Percentiles rank a stretch among this genome's conserved stretches.
Conservation (phyloP, 2,888 invertebrate genomes). For the Cerastis rubricosa region DNA sequence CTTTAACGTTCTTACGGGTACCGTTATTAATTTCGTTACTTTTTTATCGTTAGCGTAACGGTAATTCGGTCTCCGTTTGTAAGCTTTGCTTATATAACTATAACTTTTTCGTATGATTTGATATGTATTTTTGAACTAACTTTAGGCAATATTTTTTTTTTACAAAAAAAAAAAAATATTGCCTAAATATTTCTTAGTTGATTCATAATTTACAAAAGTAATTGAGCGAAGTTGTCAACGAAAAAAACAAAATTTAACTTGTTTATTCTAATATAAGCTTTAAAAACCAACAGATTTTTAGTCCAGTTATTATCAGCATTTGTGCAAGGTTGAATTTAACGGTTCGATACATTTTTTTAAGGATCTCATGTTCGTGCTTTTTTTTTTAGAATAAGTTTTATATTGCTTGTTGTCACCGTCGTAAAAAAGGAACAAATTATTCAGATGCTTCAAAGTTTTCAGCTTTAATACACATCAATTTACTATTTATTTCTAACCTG, state of each 20-base stretch:
- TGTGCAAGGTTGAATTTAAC: neutral
- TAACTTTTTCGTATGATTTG: neutral
- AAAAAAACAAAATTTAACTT: neutral
- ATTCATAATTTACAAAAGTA: neutral
- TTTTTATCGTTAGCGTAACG: too few species aligned
- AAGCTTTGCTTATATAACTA: neutral
- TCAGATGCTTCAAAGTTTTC: neutral
- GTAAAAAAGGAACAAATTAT: neutral
- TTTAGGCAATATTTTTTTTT: neutral
- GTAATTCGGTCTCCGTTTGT: too few species aligned
- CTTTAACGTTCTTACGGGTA: too few species aligned
- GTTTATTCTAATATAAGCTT: neutral
- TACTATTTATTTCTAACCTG: neutral
- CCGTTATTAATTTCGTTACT: too few species aligned
- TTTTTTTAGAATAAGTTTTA: conserved; percentile 18
- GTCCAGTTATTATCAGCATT: neutral
- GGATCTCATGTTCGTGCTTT: neutral
- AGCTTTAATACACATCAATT: neutral
- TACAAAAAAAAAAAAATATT: too few species aligned
- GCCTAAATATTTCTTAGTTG: neutral
- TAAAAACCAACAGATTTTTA: neutral
- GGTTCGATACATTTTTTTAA: conserved; percentile 26
- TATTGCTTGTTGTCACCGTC: neutral
- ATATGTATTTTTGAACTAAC: neutral
- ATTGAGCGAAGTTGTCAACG: neutral